Evolutionary conservation across 2,113 vertebrate species (phyloP), one percentile per base, ranked within the genome.

Genomic region (Cyanistes caeruleus): DNA sequence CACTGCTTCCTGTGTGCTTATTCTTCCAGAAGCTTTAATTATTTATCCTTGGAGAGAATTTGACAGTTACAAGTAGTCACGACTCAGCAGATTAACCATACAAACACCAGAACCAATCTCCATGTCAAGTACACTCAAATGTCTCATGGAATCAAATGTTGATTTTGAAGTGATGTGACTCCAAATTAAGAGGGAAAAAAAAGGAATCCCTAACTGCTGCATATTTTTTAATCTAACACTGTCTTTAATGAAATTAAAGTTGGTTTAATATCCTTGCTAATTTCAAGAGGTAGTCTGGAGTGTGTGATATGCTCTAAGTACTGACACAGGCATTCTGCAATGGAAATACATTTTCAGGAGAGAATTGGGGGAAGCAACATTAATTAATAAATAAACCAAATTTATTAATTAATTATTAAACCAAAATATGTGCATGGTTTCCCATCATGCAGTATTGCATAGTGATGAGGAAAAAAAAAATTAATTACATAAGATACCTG

Each of bases 1-100:
- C 89, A 97, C 87, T 49, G 91, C 88, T 97, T 97, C 97, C 97
- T 97, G 88, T 92, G 58, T 82, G 84, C 82, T 87, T 96, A 75
- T 96, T 94, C 89, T 98, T 98, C 87, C 93, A 97, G 96, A 96
- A 96, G 96, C 97, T 98, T 98, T 98, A 98, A 98, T 98, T 98
- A 98, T 98, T 97, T 97, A 97, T 97, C 98, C 97, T 97, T 92
- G 96, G 97, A 98, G 97, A 98, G 97, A 97, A 97, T 97, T 97
- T 94, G 96, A 97, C 94, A 97, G 97, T 97, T 97, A 96, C 94
- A 95, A 97, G 93, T 96, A 97, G 97, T 98, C 97, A 98, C 90
- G 94, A 98, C 97, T 98, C 95, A 96, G 97, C 93, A 97, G 97
- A 97, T 98, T 94, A 98, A 98, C 97, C 95, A 96, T 98, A 67